These are phyloP conservation scores for Eueides isabella DNA, from an alignment of 1,140 invertebrate genomes.

Conservation along the genomic window DNA sequence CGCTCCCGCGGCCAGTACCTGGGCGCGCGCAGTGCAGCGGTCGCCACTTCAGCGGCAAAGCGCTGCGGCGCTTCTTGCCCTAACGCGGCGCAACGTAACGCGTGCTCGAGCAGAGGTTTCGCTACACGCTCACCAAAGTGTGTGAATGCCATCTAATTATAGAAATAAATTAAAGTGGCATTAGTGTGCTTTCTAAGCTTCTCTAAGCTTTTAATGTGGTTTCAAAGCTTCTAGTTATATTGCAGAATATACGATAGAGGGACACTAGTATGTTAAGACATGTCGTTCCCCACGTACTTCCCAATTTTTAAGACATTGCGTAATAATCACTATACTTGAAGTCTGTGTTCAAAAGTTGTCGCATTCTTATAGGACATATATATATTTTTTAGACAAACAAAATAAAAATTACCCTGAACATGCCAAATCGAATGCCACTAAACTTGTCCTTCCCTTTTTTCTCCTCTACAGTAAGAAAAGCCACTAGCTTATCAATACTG, in stretches of 20 bases:
- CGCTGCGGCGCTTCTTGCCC: slow-evolving; percentile 90
- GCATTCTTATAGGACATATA: too few relatives aligned
- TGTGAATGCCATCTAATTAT: slow-evolving; percentile 87
- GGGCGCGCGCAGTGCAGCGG: slow-evolving; percentile 88
- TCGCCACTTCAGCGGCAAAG: slow-evolving; percentile 92
- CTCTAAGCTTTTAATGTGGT: too few relatives aligned
- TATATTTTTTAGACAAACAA: too few relatives aligned
- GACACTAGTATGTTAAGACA: too few relatives aligned
- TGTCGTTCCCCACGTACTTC: too few relatives aligned
- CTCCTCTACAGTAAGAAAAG: slow-evolving; percentile 92
- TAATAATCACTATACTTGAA: too few relatives aligned
- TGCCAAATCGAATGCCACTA: slow-evolving; percentile 83
- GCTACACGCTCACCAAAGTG: slow-evolving; percentile 89
- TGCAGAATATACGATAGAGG: too few relatives aligned
- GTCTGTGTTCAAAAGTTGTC: too few relatives aligned
- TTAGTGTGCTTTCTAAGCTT: too few relatives aligned
- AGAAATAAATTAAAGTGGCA: too few relatives aligned
- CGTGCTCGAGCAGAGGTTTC: slow-evolving; percentile 84
- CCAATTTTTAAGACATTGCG: too few relatives aligned
- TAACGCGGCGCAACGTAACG: slow-evolving; percentile 86
- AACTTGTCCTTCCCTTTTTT: slow-evolving; percentile 94
- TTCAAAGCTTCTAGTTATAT: too few relatives aligned
- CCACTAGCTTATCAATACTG: slow-evolving; percentile 89
- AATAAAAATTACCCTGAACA: slow-evolving; percentile 86
- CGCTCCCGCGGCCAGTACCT: slow-evolving; percentile 92